Evolutionary conservation across 1,140 invertebrate species (phyloP).

Genomic region (Cotesia chilonis): DNA sequence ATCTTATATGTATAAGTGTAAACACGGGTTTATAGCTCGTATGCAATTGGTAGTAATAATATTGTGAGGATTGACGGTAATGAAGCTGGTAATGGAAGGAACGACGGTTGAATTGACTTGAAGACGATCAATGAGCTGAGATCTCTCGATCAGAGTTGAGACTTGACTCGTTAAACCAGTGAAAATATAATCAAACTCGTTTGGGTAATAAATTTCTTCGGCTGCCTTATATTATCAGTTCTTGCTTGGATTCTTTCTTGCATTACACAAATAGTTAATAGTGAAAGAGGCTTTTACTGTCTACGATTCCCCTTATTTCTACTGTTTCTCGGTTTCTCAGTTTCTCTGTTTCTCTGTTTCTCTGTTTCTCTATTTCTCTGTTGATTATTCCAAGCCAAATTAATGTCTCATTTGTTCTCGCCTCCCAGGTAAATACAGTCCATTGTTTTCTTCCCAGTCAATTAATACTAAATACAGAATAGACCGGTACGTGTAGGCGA

Average conservation of each 20-base stretch:
- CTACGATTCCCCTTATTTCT: background rate
- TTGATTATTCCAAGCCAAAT: background rate
- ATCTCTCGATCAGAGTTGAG: no score
- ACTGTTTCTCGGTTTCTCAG: no score
- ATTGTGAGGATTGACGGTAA: no score
- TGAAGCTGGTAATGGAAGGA: no score
- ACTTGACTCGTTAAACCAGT: slow-evolving; percentile 19
- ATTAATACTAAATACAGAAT: no score
- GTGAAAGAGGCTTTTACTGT: background rate
- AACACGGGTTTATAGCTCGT: background rate
- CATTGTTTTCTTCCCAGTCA: background rate
- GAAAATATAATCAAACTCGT: slow-evolving; percentile 21
- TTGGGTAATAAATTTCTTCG: background rate
- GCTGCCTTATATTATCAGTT: slow-evolving; percentile 2
- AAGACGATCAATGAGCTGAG: no score
- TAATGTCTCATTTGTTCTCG: background rate
- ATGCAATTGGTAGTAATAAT: no score
- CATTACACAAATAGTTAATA: slow-evolving; percentile 2
- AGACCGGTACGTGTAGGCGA: slow-evolving; percentile 6
- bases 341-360: no score
- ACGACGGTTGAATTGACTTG: no score
- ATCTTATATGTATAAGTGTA: background rate
- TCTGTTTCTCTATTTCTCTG: no score
- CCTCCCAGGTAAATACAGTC: slow-evolving; percentile 8
- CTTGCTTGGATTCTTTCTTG: background rate